phyloP scores from a whole-genome alignment of 1,140 invertebrate species.

The Hydropsyche tenuis region DNA sequence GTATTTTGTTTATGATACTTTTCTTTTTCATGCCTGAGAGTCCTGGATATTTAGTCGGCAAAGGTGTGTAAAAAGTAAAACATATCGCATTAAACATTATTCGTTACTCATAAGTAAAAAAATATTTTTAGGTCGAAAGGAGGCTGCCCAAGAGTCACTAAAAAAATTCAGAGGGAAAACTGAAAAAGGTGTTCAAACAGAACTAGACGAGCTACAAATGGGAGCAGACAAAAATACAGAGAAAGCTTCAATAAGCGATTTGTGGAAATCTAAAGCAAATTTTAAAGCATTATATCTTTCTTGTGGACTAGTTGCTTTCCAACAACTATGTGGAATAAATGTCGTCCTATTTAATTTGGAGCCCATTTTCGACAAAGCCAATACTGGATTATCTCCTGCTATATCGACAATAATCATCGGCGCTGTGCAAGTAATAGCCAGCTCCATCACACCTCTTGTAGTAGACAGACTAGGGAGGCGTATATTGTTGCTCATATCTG shows the following conservation, averaged over 20 bases:
- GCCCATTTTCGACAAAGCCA: slow-evolving; percentile 73
- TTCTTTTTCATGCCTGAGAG: slow-evolving; percentile 84
- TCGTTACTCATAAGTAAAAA: too few species aligned
- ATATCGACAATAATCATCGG: slow-evolving; percentile 77
- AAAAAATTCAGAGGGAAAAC: slow-evolving; percentile 70
- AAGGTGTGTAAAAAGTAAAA: too few species aligned
- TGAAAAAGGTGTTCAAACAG: slow-evolving; percentile 68
- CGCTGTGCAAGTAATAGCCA: slow-evolving; percentile 76
- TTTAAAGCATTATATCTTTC: slow-evolving; percentile 73
- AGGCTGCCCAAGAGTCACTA: slow-evolving; percentile 69
- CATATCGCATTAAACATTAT: too few species aligned
- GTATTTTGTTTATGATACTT: slow-evolving; percentile 69
- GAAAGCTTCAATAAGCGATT: slow-evolving; percentile 70
- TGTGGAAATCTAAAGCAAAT: too few species aligned
- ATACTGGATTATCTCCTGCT: slow-evolving; percentile 63
- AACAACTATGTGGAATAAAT: slow-evolving; percentile 86
- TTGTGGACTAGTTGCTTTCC: slow-evolving; percentile 90
- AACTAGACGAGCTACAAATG: slow-evolving; percentile 65
- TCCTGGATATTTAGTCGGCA: slow-evolving; percentile 67
- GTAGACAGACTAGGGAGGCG: slow-evolving; percentile 79
- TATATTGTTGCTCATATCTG: slow-evolving; percentile 72
- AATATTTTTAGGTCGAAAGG: too few species aligned
- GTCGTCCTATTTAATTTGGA: slow-evolving; percentile 83
- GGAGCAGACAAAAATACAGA: slow-evolving; percentile 65
- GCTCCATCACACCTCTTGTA: slow-evolving; percentile 71